Conservation (phyloP, 2,113 vertebrate genomes). For the Nematolebias whitei region DNA sequence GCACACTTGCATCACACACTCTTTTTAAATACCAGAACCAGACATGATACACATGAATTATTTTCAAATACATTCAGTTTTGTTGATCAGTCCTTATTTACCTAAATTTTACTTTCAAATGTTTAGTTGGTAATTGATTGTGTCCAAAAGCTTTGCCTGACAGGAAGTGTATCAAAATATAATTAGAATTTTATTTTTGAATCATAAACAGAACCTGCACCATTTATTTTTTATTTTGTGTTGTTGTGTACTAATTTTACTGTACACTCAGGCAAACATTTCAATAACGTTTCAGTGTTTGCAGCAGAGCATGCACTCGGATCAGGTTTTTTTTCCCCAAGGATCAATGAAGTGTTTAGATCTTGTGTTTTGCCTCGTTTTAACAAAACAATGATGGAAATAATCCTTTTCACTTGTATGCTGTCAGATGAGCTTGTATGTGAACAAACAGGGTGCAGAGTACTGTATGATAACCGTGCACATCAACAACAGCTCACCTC, state of each 20-base stretch:
- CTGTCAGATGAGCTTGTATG: constrained; percentile 54
- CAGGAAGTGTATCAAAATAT: constrained; percentile 34
- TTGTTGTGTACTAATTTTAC: constrained; percentile 14
- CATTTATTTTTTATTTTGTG: constrained; percentile 39
- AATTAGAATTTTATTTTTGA: constrained; percentile 1
- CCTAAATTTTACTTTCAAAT: no score
- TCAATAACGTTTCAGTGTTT: constrained; percentile 41
- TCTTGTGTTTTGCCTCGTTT: no score
- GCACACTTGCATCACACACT: constrained; percentile 22
- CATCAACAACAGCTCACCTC: constrained; percentile 69
- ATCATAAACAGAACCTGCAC: constrained; percentile 53
- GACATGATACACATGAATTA: no score
- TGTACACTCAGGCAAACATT: constrained; percentile 62
- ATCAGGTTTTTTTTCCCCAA: constrained; percentile 63
- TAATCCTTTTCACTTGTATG: constrained; percentile 55
- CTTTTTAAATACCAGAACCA: constrained; percentile 47
- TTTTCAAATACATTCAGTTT: not conserved
- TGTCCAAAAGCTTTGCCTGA: constrained; percentile 72
- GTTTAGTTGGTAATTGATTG: constrained; percentile 66
- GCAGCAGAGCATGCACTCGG: constrained; percentile 70
- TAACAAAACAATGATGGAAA: no score
- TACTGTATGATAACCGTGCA: constrained; percentile 72
- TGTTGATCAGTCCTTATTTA: no score
- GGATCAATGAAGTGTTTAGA: no score
- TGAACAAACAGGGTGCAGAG: constrained; percentile 78